phyloP scores from a whole-genome alignment of 2,888 invertebrate species.

The Sussaba pulchella region DNA sequence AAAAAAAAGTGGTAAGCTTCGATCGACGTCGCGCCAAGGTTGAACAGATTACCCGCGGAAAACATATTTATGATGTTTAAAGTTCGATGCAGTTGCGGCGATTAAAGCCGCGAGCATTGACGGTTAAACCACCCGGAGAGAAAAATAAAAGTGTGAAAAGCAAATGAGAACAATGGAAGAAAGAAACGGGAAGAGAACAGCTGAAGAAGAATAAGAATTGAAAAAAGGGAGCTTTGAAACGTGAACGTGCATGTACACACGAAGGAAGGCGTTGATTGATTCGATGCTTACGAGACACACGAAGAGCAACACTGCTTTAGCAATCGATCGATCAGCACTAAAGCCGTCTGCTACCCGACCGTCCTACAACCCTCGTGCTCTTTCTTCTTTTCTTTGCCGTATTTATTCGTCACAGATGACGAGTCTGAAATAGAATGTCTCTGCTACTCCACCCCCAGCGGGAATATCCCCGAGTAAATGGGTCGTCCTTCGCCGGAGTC shows the following conservation, averaged over 20 bases:
- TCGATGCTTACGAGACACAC: conserved; percentile 67
- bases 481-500: conserved; percentile 10
- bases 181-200: conserved; percentile 8
- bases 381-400: conserved; percentile 43
- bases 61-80: conserved; percentile 38
- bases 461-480: conserved; percentile 44
- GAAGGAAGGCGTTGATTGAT: conserved; percentile 68
- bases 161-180: conserved; percentile 11
- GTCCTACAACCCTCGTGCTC: conserved; percentile 51
- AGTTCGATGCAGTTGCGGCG: conserved; percentile 4
- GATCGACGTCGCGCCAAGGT: background rate
- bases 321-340: conserved; percentile 68
- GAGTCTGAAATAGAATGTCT: conserved; percentile 64
- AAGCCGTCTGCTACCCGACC: conserved; percentile 33
- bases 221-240: background rate
- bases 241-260: conserved; percentile 25
- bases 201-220: conserved; percentile 22
- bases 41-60: conserved; percentile 15
- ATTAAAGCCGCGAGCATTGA: conserved; percentile 15
- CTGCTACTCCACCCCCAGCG: conserved; percentile 18
- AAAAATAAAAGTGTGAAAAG: conserved; percentile 6
- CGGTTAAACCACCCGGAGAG: background rate
- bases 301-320: conserved; percentile 65
- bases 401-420: conserved; percentile 32
- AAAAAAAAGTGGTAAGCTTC: conserved; percentile 21